phyloP scores from a whole-genome alignment of 1,140 invertebrate genomes.

The Drosophila mojavensis region DNA sequence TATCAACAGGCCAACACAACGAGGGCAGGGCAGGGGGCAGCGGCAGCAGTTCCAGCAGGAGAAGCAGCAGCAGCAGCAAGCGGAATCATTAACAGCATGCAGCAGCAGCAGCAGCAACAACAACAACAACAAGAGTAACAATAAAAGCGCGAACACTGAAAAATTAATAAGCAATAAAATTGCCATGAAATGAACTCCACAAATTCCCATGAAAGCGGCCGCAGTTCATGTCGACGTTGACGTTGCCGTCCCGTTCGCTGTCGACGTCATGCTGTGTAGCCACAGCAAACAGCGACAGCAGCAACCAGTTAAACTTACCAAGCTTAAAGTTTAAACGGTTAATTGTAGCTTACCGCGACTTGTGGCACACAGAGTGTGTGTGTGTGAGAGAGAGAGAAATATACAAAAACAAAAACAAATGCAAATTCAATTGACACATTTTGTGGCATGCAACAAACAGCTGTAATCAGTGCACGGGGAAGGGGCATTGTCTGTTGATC shows the following conservation, averaged over 20 bases:
- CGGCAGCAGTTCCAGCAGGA: slow-evolving; percentile 23
- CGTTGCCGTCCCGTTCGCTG: slow-evolving; percentile 27
- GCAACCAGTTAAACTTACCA: slow-evolving; percentile 47
- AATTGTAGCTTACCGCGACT: slow-evolving; percentile 44
- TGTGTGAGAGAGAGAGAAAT: background rate
- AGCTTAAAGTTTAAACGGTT: slow-evolving; percentile 62
- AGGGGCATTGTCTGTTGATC: background rate
- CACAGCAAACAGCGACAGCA: slow-evolving; percentile 3
- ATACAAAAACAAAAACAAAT: slow-evolving; percentile 26
- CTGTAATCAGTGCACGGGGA: slow-evolving; percentile 2
- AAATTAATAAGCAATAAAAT: slow-evolving; percentile 84
- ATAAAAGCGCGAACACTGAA: slow-evolving; percentile 75
- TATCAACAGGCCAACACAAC: slow-evolving; percentile 68
- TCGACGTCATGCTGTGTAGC: slow-evolving; percentile 64
- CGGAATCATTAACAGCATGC: slow-evolving; percentile 73
- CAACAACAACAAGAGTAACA: slow-evolving; percentile 18
- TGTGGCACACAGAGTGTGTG: slow-evolving; percentile 4
- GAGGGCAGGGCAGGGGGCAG: slow-evolving; percentile 19
- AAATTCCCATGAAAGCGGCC: slow-evolving; percentile 80
- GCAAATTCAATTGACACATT: slow-evolving; percentile 78
- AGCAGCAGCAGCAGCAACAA: slow-evolving; percentile 43
- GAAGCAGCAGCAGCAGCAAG: slow-evolving; percentile 38
- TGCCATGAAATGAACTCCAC: slow-evolving; percentile 83
- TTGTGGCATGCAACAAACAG: slow-evolving; percentile 17
- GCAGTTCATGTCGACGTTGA: slow-evolving; percentile 37